Evolutionary conservation across 2,888 invertebrate species (phyloP), one percentile per base, ranked within the genome.

Genomic region (Platerodrilus igneus): DNA sequence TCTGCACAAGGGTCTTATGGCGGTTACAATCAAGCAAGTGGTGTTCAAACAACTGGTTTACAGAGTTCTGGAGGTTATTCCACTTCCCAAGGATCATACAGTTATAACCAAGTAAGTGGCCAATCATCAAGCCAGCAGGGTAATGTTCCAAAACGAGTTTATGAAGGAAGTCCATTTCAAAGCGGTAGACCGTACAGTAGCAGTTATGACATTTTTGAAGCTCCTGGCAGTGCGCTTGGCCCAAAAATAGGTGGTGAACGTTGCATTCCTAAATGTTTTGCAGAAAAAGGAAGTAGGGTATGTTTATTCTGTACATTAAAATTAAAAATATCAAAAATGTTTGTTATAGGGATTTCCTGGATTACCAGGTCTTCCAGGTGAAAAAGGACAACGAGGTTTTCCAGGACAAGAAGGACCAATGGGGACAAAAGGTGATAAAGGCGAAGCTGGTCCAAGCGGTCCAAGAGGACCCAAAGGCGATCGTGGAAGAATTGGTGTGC

Each of bases 371-470:
- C 69, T 75, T 3, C 70, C 77, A 32, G 92, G 92, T 5, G 76
- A 78, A 1, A 79, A 77, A 64, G 91, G 92, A 44, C 75, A 79
- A 47, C 76, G 77, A 22, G 92, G 92, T 25, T 90, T 85, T 62
- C 81, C 84, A 15, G 92, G 92, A 14, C 73, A 78, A 13, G 90
- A 90, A 71, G 92, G 92, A 23, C 76, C 85, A n/a, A 75, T 83
- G 49, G 92, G 92, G 8, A 78, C 88, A 1, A 92, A 91, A 68
- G 93, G 93, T 27, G 81, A 83, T 51, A 92, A 91, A 68, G 94
- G 93, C 43, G 88, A 88, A 57, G 75, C 83, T 23, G 93, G 93
- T 10, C 81, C 83, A 18, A 75, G 79, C 52, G 93, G 93, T 33
- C 81, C 83, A 4, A 74, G 83, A 40, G 93, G 93, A 33, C 75